Base-by-base conservation (phyloP, 2,113 vertebrate species). In the Peucedramus taeniatus region DNA sequence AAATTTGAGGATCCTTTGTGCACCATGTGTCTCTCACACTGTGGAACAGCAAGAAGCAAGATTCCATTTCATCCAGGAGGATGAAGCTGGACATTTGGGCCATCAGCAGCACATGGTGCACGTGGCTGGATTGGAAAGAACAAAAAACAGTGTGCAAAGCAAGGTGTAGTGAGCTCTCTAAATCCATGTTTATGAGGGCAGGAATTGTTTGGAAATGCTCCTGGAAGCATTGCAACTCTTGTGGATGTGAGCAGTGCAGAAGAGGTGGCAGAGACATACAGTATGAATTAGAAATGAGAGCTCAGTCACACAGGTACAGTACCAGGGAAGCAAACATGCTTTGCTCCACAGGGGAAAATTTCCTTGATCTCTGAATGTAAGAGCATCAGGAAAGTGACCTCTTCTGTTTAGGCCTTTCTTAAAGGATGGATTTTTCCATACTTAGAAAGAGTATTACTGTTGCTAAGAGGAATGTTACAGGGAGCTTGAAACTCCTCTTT, bases 1-100 rank as follows among this genome's bases (percentile, higher is more conserved):
- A 15, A 76, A 70, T 44, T 33, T 8, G 45, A 64, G 27, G 26
- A 31, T 42, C 9, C 3, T 56, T 81, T 70, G 31, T 40, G 6
- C 6, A n/a, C 53, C 24, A 35, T 3, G 0, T 13, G 7, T 17
- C 6, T 76, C 21, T 31, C 23, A 39, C n/a, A 10, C 9, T 28
- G 37, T 24, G 19, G 4, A 20, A 18, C 1, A 53, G 72, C 18
- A 17, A 54, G 26, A 63, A 50, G 7, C 0, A 1, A 76, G 20
- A 61, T 44, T 13, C 24, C 13, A 1, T 50, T 80, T 75, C 49
- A 18, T 26, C 20, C 26, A 13, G 56, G 47, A 68, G 40, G 26
- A 13, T 54, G 51, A 18, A 82, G 22, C 27, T 39, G 39, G 23
- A 19, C 30, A 47, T 19, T 10, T 54, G 44, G 5, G 13, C 17